These are phyloP conservation scores for Spialia ferax DNA, from an alignment of 2,888 invertebrate species.

Conservation along the genomic window DNA sequence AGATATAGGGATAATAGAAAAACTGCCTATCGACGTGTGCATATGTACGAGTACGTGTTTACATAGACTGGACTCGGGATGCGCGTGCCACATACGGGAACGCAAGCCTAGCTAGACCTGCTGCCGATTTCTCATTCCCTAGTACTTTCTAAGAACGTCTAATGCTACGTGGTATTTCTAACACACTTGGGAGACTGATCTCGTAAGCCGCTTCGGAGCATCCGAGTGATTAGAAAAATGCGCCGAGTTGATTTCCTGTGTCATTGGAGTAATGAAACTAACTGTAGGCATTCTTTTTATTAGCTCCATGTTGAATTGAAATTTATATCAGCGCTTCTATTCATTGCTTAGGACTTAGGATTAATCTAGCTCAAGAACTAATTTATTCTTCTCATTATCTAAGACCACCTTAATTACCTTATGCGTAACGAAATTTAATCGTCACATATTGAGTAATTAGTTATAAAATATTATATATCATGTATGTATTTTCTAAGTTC, in stretches of 20 bases:
- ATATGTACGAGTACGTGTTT: constrained; percentile 58
- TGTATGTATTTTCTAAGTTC: too few relatives aligned
- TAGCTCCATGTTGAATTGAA: neutral
- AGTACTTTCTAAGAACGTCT: constrained; percentile 86
- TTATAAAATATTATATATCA: too few relatives aligned
- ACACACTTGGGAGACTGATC: constrained; percentile 50
- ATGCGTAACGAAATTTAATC: too few relatives aligned
- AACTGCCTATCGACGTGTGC: constrained; percentile 58
- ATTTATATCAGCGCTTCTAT: neutral
- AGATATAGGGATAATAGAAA: constrained; percentile 74
- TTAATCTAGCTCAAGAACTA: neutral
- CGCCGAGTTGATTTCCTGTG: constrained; percentile 26
- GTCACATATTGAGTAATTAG: too few relatives aligned
- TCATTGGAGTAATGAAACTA: constrained; percentile 5
- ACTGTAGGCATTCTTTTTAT: neutral
- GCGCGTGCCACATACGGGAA: constrained; percentile 68
- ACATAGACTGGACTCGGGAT: constrained; percentile 63
- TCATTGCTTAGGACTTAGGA: neutral
- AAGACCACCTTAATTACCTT: too few relatives aligned
- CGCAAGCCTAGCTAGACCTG: constrained; percentile 66
- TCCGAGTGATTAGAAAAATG: constrained; percentile 37
- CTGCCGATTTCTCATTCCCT: constrained; percentile 70
- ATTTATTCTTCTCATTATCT: too few relatives aligned
- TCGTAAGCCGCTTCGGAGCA: constrained; percentile 40
- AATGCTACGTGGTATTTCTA: constrained; percentile 78